A percentile compares a stretch with the other conserved stretches of the same genome.
These are phyloP conservation scores for Oncorhynchus kisutch DNA, from an alignment of 2,113 vertebrate species.

Conservation along the genomic window DNA sequence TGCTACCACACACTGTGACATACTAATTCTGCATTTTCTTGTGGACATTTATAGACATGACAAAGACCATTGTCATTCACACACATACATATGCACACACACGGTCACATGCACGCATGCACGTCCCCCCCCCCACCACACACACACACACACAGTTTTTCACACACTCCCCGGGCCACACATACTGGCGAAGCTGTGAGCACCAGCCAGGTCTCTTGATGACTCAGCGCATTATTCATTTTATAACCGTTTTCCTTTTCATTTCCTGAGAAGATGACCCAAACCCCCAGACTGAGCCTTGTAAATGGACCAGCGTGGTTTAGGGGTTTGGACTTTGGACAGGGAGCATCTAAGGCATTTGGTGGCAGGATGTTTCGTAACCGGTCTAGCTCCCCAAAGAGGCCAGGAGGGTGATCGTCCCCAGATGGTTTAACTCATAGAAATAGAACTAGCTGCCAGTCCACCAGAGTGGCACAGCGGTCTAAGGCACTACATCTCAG, in stretches of 20 bases:
- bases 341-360: constrained; percentile 48
- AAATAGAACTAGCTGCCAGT: too few species aligned
- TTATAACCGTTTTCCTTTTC: constrained; percentile 60
- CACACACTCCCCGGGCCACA: constrained; percentile 13
- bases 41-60: neutral
- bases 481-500: too few species aligned
- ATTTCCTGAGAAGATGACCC: constrained; percentile 64
- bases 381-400: neutral
- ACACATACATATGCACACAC: neutral
- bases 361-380: constrained; percentile 57
- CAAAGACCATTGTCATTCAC: too few species aligned
- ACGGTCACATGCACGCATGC: neutral
- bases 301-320: neutral
- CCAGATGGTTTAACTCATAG: constrained; percentile 37
- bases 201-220: constrained; percentile 48
- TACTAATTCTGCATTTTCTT: neutral
- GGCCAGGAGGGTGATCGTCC: constrained; percentile 27
- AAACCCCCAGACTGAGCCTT: constrained; percentile 38
- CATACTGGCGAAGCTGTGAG: neutral
- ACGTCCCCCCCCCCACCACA: neutral
- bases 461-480: too few species aligned
- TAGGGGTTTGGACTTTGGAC: neutral
- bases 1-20: neutral
- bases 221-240: constrained; percentile 55
- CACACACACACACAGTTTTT: neutral